phyloP scores from a whole-genome alignment of 1,140 invertebrate species.

The Lethrus apterus region DNA sequence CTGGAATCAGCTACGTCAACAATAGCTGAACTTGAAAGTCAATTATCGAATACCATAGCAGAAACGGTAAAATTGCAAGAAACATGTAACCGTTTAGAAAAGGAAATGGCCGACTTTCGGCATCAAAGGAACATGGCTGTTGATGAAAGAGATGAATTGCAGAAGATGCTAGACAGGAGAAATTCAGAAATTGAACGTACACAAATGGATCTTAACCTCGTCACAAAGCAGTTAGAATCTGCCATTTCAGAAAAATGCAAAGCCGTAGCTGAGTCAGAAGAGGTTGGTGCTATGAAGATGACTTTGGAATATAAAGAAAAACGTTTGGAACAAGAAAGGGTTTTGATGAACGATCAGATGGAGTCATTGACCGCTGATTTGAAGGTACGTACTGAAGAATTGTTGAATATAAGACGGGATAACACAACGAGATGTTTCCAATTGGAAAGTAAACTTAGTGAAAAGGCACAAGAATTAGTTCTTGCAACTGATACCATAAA shows the following conservation, averaged over 20 bases:
- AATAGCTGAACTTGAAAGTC: conserved; percentile 52
- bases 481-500: conserved; percentile 55
- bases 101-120: conserved; percentile 47
- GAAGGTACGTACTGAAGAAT: conserved; percentile 63
- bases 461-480: conserved; percentile 71
- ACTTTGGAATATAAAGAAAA: conserved; percentile 73
- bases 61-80: conserved; percentile 59
- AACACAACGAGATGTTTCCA: conserved; percentile 61
- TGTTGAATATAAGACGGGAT: conserved; percentile 67
- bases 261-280: conserved; percentile 69
- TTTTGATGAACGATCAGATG: conserved; percentile 67
- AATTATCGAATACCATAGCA: conserved; percentile 50
- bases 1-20: conserved; percentile 54
- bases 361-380: conserved; percentile 68
- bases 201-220: conserved; percentile 52
- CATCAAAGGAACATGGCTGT: conserved; percentile 54
- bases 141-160: conserved; percentile 64
- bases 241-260: conserved; percentile 74
- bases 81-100: conserved; percentile 47
- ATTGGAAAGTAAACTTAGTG: conserved; percentile 67
- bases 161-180: conserved; percentile 59
- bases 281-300: conserved; percentile 70
- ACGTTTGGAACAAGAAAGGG: conserved; percentile 71
- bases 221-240: conserved; percentile 57
- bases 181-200: conserved; percentile 62